Evolutionary conservation across 2,113 vertebrate species (phyloP).

Genomic region (Setophaga kirtlandii): DNA sequence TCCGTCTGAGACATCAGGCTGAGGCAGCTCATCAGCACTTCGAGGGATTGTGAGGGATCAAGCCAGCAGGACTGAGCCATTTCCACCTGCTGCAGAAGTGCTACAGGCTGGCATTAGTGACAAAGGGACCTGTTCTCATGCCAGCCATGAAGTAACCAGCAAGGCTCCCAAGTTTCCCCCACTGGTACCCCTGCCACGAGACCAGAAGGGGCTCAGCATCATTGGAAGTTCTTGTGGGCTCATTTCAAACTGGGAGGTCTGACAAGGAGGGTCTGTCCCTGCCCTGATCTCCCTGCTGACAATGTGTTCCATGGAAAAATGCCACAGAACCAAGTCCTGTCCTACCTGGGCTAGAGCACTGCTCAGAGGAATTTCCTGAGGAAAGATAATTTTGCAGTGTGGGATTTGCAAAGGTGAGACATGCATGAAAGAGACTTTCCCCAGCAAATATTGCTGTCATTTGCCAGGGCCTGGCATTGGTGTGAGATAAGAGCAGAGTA

Average conservation of each 20-base stretch:
- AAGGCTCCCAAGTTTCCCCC: not conserved
- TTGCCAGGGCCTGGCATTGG: not conserved
- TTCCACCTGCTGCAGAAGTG: not conserved
- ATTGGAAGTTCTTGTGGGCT: rapidly evolving
- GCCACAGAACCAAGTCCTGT: not conserved
- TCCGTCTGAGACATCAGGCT: not conserved
- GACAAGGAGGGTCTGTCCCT: not conserved
- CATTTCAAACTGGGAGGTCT: not conserved
- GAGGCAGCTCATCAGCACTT: not conserved
- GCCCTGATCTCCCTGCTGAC: not conserved
- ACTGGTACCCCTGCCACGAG: not conserved
- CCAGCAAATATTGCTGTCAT: not conserved
- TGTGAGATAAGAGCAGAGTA: not conserved
- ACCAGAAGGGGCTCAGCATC: not conserved
- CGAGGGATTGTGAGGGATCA: not conserved
- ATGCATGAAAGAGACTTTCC: not conserved
- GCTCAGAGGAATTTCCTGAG: not conserved
- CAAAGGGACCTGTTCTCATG: not conserved
- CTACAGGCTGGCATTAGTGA: not conserved
- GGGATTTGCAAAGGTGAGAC: not conserved
- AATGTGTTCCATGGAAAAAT: not conserved
- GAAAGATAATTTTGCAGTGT: not conserved
- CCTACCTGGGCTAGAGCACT: not conserved
- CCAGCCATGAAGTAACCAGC: not conserved
- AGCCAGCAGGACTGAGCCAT: not conserved